Conservation (phyloP, 2,113 vertebrate species). For the Thomomys bottae region DNA sequence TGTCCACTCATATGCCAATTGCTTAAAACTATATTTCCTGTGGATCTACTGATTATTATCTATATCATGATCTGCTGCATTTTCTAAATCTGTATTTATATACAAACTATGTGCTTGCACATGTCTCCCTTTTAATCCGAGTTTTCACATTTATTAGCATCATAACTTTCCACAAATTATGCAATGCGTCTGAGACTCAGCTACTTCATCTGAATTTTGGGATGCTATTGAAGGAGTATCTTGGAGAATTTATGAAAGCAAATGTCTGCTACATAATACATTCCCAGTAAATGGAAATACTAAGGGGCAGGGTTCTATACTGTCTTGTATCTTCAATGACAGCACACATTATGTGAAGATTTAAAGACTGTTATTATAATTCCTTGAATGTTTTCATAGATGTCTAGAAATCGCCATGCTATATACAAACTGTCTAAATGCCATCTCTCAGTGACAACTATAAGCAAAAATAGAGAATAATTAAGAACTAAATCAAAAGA, state of each 20-base stretch:
- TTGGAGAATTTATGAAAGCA: conserved; percentile 26
- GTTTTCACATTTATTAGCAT: conserved; percentile 9
- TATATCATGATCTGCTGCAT: not conserved
- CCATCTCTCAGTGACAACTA: not conserved
- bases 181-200: not conserved
- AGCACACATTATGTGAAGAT: not conserved
- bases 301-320: not conserved
- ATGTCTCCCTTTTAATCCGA: not conserved
- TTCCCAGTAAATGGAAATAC: not conserved
- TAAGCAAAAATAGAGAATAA: conserved; percentile 42
- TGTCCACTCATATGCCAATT: not conserved
- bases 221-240: not conserved
- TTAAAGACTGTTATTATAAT: not conserved
- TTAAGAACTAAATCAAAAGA: not conserved
- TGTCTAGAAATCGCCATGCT: not conserved
- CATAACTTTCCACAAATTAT: conserved; percentile 14
- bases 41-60: not conserved
- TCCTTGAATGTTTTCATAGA: conserved; percentile 38
- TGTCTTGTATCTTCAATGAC: not conserved
- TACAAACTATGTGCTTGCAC: not conserved
- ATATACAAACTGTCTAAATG: not conserved
- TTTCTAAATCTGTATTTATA: too few species aligned
- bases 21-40: not conserved
- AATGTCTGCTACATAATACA: not conserved
- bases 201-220: not conserved